Evolutionary conservation across 2,888 invertebrate genomes (phyloP).

Genomic region (Parnassius smintheus): DNA sequence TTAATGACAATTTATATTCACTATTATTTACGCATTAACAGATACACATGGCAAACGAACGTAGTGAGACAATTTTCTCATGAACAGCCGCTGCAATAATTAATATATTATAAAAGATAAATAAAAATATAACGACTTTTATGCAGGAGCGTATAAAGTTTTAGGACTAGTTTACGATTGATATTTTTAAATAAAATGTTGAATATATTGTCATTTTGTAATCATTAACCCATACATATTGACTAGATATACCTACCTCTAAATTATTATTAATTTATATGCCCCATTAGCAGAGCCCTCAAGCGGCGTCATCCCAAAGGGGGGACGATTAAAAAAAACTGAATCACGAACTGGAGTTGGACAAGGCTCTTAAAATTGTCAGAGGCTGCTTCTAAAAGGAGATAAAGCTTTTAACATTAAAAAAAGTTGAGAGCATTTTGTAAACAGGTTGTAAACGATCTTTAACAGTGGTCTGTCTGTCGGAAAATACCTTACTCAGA

Average conservation of each 20-base stretch:
- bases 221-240: constrained; percentile 18
- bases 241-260: constrained; percentile 32
- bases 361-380: constrained; percentile 64
- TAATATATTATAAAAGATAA: no score
- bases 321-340: constrained; percentile 43
- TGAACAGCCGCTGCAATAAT: not conserved
- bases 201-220: not conserved
- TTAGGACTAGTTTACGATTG: constrained; percentile 9
- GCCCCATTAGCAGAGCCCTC: constrained; percentile 53
- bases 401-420: constrained; percentile 64
- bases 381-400: constrained; percentile 64
- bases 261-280: constrained; percentile 65
- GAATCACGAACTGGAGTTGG: constrained; percentile 45
- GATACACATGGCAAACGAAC: no score
- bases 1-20: no score
- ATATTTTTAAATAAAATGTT: not conserved
- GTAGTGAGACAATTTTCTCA: not conserved
- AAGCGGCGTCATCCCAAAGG: constrained; percentile 41
- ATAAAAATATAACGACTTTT: no score
- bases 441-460: constrained; percentile 74
- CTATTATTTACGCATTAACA: no score
- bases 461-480: constrained; percentile 18
- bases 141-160: not conserved
- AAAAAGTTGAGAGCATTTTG: constrained; percentile 63
- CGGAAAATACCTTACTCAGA: not conserved